Evolutionary conservation across 1,140 invertebrate species (phyloP), one percentile per base, ranked within the genome.

Genomic region (Diachasmimorpha longicaudata): DNA sequence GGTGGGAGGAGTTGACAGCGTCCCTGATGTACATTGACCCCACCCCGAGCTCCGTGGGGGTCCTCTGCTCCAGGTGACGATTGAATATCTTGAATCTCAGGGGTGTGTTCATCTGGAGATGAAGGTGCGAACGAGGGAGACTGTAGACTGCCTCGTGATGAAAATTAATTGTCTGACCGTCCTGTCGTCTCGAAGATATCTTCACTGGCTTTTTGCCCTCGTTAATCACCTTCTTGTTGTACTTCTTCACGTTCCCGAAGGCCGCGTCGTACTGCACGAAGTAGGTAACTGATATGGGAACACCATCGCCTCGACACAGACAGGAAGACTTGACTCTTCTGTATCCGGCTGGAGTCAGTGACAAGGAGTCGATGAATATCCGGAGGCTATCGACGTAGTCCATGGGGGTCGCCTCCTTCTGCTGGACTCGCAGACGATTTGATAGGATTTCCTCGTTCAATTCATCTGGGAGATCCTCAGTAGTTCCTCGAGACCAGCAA

Each of bases 51-150:
- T 85, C 83, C 4, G 79, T 85, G 48, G 85, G 80, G 13, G 80
- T 81, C 23, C 82, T 79, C 76, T 86, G 82, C 77, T 86, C 85
- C 19, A 84, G 70, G 78, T 87, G 83, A 13, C 84, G 82, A 58
- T 85, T 78, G 73, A 83, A 84, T 23, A 87, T 72, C 79, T 85
- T 87, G 67, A 87, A 87, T 75, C 74, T 86, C 31, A 87, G 71
- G 16, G 79, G 78, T 31, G 69, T 63, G 19, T 80, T 76, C 72
- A 74, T 74, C 23, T 70, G 52, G 4, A 68, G 14, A 4, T 63
- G 21, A 6, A 81, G 36, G 74, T 79, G 81, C 4, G 80, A 75
- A 78, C 82, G 85, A 19, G 81, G 48, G 42, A 87, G 77, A 77
- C 78, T 81, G 67, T 85, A 85, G 21, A 82, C 77, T 74, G 77